Evolutionary conservation across 35 echinoderm and acorn worm genomes (phyloP), one percentile per base, ranked within the genome.

Genomic region (Ptychodera flava): DNA sequence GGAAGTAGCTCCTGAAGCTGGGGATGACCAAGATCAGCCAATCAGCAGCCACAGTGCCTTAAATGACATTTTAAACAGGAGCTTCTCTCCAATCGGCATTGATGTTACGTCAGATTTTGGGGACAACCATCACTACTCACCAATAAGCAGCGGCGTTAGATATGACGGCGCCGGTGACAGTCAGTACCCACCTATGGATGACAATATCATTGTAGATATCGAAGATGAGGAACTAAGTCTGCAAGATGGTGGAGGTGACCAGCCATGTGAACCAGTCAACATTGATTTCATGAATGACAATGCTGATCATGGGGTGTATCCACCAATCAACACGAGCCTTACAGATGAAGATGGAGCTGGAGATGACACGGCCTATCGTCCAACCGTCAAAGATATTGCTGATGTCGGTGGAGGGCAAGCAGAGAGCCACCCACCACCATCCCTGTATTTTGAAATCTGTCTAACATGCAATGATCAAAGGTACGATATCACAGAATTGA

Each of bases 351-450:
- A 16, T 34, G 34, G 34, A 12, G 14, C 6, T 34, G 34, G 34
- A 12, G 1, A 36, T 83, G 1, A 16, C 82, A 64, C 6, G 6
- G 6, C 6, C 6, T 64, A 64, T 64, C 45, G 6, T 12, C 45
- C 45, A 64, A 64, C 22, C 45, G 22, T 6, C 22, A 64, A 22
- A 22, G 45, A 64, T 22, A 6, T 79, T 80, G 33, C 86, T 1
- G 52, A 87, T n/a, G 77, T 76, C 16, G 86, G 86, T 31, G 86
- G 86, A 34, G 86, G 79, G 31, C 32, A 76, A 79, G 86, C 29
- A 22, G 86, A 87, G 78, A 79, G 78, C 34, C 86, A 87, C 31
- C 86, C 86, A 15, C 86, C 86, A 28, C 86, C 86, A 16, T 87
- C 86, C 15, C 77, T 87, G 16, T 87, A 87, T 80, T 87, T 87